Percentiles rank a stretch among this genome's conserved stretches.
Evolutionary conservation across 2,113 vertebrate species (phyloP).

Genomic region (Gobius niger): DNA sequence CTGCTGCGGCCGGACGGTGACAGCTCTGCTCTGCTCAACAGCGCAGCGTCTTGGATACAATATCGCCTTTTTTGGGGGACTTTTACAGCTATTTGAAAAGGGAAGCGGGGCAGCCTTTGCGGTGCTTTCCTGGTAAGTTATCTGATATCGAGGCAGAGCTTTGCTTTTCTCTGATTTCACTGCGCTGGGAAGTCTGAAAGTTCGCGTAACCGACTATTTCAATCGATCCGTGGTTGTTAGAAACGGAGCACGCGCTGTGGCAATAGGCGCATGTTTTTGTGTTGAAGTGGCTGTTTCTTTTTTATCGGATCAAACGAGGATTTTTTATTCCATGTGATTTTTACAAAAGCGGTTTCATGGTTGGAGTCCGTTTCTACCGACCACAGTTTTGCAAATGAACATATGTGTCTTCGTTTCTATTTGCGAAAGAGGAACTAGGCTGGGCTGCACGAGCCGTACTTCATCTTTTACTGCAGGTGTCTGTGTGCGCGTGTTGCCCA

Average conservation of each 20-base stretch:
- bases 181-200: conserved; percentile 19
- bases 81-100: conserved; percentile 4
- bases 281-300: neutral
- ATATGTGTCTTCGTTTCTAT: neutral
- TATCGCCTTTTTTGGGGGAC: conserved; percentile 32
- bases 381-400: neutral
- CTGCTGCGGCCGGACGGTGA: conserved; percentile 25
- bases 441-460: neutral
- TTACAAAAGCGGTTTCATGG: neutral
- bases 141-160: neutral
- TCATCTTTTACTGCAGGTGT: conserved; percentile 65
- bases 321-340: conserved; percentile 9
- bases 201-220: neutral
- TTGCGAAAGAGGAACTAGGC: neutral
- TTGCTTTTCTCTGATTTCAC: neutral
- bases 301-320: conserved; percentile 15
- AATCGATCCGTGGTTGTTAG: neutral
- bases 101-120: neutral
- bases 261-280: neutral
- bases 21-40: conserved; percentile 7
- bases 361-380: neutral
- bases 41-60: conserved; percentile 4
- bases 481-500: conserved; percentile 18
- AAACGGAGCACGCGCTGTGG: neutral
- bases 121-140: conserved; percentile 46